Evolutionary conservation across 2,113 vertebrate genomes (phyloP).

Genomic region (Nipponia nippon): DNA sequence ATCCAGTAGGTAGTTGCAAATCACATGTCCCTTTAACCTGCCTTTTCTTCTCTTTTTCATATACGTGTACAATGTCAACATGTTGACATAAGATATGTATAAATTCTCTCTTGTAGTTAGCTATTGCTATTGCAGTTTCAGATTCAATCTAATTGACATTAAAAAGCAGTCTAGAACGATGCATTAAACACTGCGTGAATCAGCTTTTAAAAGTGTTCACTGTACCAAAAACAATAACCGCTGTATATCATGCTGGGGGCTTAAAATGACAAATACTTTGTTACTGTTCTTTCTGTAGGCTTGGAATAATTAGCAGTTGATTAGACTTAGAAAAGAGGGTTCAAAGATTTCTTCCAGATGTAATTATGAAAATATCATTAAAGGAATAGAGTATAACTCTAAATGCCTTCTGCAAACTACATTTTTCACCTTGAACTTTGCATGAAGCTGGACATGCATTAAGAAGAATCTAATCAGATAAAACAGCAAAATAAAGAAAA

Average conservation of each 20-base stretch:
- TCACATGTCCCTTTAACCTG: not conserved
- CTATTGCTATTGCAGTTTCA: constrained; percentile 34
- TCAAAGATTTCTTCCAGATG: constrained; percentile 1
- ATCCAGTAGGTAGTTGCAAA: not conserved
- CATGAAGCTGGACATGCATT: not conserved
- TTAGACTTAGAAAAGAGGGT: not conserved
- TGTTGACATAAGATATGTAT: not conserved
- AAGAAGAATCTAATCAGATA: not conserved
- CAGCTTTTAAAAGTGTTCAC: constrained; percentile 22
- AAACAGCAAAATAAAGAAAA: not conserved
- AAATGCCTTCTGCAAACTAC: constrained; percentile 7
- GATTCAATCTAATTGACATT: constrained; percentile 30
- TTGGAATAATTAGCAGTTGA: constrained; percentile 36
- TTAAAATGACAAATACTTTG: constrained; percentile 46
- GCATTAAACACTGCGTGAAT: constrained; percentile 19
- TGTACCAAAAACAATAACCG: not conserved
- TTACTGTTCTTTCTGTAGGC: constrained; percentile 23
- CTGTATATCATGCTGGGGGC: not conserved
- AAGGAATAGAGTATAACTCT: not conserved
- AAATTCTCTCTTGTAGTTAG: not conserved
- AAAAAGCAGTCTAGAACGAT: constrained; percentile 33
- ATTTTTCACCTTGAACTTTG: not conserved
- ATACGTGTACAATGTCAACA: not conserved
- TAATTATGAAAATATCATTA: not conserved
- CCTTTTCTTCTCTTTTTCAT: not conserved